Base-by-base conservation (phyloP, 2,113 vertebrate species). In the Pyrgilauda ruficollis region DNA sequence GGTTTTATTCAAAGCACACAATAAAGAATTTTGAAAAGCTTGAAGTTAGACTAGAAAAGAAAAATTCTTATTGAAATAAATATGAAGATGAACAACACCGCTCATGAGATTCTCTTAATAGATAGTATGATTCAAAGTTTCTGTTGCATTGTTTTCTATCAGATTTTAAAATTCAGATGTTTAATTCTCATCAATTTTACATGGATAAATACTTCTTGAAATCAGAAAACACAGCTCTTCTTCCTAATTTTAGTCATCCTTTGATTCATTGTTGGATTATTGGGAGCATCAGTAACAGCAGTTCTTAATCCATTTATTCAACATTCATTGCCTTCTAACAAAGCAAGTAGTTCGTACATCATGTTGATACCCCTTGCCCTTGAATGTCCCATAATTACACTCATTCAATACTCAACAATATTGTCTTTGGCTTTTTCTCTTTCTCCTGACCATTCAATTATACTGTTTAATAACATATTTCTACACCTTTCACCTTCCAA, bases 101-200 rank as follows among this genome's bases (percentile, higher is more conserved):
- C 22, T 58, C 27, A 46, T 70, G 7, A 69, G 27, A 63, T 31
- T 84, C 35, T 50, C 13, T 49, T 87, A 77, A 82, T 33, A 77
- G 49, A 46, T 91, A 35, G 10, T 24, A 41, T 76, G 70, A 76
- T 76, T 79, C 23, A 73, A 59, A 63, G 3, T 89, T 96, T 78
- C 28, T 47, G 30, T 46, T 52, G 15, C 14, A 37, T 59, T 84
- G 13, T 50, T 91, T 89, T 87, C 28, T 66, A 77, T 6, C 10
- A 77, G n/a, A 85, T 69, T 94, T 78, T 80, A 73, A 92, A 88
- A 90, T 69, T 94, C 41, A 69, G 26, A 31, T 83, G 18, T 73
- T 94, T 94, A 90, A 90, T 86, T 77, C 75, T 92, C 55, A 86
- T 88, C 31, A 92, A 43, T 84, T 89, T 93, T 89, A 61, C 64